Evolutionary conservation across 2,888 invertebrate species (phyloP).

Genomic region (Tetramorium bicarinatum): DNA sequence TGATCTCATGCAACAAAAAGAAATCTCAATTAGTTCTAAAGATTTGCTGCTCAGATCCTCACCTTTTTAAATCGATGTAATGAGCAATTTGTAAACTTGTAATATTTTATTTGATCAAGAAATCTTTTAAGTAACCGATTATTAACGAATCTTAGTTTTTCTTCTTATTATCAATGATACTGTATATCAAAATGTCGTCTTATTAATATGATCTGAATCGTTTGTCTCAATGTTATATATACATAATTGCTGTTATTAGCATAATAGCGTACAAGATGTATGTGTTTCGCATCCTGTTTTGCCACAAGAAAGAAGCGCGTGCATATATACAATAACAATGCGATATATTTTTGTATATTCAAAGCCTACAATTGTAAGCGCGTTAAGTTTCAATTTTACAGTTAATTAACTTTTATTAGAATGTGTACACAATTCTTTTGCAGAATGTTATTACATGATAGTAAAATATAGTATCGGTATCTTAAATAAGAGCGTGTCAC

Average conservation of each 20-base stretch:
- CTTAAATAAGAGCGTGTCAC: constrained; percentile 19
- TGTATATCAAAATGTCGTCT: constrained; percentile 7
- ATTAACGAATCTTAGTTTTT: constrained; percentile 14
- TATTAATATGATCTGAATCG: constrained; percentile 30
- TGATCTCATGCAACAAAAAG: constrained; percentile 14
- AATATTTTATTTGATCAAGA: constrained; percentile 40
- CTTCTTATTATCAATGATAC: constrained; percentile 15
- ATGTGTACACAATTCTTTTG: constrained; percentile 50
- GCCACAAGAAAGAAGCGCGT: not conserved
- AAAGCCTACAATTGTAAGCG: constrained; percentile 55
- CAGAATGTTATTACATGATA: constrained; percentile 21
- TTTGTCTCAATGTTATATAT: not conserved
- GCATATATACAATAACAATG: constrained; percentile 48
- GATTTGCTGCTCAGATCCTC: constrained; percentile 31
- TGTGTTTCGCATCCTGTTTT: constrained; percentile 23
- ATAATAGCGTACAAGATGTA: constrained; percentile 9
- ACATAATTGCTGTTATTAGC: constrained; percentile 14
- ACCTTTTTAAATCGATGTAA: constrained; percentile 42
- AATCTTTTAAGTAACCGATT: constrained; percentile 16
- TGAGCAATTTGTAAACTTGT: not conserved
- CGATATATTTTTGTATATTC: constrained; percentile 72
- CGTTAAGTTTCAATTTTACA: constrained; percentile 61
- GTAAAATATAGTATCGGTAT: constrained; percentile 13
- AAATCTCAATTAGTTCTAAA: constrained; percentile 30
- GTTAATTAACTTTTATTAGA: constrained; percentile 59